Percentiles rank a stretch among this genome's conserved stretches.
Evolutionary conservation across 1,140 invertebrate species (phyloP).

Genomic region (Pseudachorutes palmiensis): DNA sequence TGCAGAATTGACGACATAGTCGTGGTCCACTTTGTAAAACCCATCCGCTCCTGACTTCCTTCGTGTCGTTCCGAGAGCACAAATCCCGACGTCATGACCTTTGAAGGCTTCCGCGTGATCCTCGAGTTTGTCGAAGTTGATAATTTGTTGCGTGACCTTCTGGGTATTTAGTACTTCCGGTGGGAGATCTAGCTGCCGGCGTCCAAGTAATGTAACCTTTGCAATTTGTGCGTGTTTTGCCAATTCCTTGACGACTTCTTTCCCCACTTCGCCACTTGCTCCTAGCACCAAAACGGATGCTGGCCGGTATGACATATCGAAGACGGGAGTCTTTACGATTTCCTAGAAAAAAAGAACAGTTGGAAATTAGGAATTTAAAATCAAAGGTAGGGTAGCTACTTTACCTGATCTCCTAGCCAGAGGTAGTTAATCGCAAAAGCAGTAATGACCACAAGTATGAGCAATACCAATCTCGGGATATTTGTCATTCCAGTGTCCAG

Average conservation of each 20-base stretch:
- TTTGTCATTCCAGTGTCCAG: no score
- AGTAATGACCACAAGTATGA: no score
- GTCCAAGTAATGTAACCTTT: slow-evolving; percentile 45
- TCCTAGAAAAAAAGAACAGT: no score
- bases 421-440: no score
- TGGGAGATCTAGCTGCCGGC: slow-evolving; percentile 42
- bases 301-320: neutral
- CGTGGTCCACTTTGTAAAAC: slow-evolving; percentile 50
- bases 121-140: slow-evolving; percentile 52
- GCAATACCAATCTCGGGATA: no score
- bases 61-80: slow-evolving; percentile 50
- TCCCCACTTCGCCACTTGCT: slow-evolving; percentile 41
- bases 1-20: slow-evolving; percentile 49
- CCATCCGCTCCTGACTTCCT: slow-evolving; percentile 48
- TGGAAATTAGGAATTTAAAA: no score
- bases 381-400: no score
- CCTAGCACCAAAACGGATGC: slow-evolving; percentile 17
- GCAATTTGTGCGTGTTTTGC: slow-evolving; percentile 42
- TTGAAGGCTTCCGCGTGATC: slow-evolving; percentile 45
- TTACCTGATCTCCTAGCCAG: no score
- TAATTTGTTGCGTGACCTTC: slow-evolving; percentile 44
- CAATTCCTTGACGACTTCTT: slow-evolving; percentile 45
- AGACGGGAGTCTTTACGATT: no score
- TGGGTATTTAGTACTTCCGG: no score
- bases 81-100: slow-evolving; percentile 48